phyloP scores from a whole-genome alignment of 2,113 vertebrate species.

The Hippocampus abdominalis region DNA sequence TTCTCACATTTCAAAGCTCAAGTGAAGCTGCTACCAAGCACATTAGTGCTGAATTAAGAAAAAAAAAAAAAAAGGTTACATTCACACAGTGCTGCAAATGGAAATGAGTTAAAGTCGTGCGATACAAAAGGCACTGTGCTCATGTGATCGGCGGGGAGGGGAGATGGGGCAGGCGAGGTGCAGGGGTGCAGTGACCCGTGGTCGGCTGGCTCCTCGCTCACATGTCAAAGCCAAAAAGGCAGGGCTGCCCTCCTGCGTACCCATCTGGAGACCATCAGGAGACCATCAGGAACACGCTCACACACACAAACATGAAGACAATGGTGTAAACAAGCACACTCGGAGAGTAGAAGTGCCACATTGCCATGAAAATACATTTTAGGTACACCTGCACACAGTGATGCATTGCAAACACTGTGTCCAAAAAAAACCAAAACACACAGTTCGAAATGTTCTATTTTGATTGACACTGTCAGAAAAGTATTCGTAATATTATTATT shows the following conservation, averaged over 20 bases:
- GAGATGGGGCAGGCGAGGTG: slow-evolving; percentile 40
- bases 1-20: slow-evolving; percentile 28
- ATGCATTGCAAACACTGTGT: not conserved
- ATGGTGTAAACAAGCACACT: not conserved
- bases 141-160: slow-evolving; percentile 1
- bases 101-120: not conserved
- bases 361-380: not conserved
- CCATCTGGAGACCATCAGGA: slow-evolving; percentile 58
- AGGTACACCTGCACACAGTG: not conserved
- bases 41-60: not conserved
- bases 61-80: not conserved
- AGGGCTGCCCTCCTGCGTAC: slow-evolving; percentile 49
- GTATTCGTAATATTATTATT: not conserved
- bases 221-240: slow-evolving; percentile 60
- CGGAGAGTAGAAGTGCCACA: slow-evolving; percentile 27
- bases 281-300: slow-evolving; percentile 3
- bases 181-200: slow-evolving; percentile 44
- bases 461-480: not conserved
- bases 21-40: slow-evolving; percentile 7
- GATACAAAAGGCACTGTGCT: not conserved
- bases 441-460: not conserved
- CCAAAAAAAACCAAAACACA: not conserved
- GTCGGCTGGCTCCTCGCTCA: slow-evolving; percentile 46
- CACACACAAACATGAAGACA: slow-evolving; percentile 3
- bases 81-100: not conserved